A percentile compares a stretch with the other conserved stretches of the same genome.
These are phyloP conservation scores for Reticulitermes speratus DNA, from an alignment of 1,140 invertebrate genomes.

Conservation along the genomic window DNA sequence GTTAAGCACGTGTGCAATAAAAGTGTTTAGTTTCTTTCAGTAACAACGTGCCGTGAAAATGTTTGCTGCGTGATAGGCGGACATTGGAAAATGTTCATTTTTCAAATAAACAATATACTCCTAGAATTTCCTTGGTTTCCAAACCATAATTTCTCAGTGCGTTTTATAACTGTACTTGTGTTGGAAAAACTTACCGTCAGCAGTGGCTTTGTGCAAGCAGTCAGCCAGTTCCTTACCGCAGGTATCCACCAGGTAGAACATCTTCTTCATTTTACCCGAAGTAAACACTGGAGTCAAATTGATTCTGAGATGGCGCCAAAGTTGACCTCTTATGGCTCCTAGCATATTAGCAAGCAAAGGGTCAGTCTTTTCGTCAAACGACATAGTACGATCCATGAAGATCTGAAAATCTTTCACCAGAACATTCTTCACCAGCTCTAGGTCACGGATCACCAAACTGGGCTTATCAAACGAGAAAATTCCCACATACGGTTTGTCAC, in stretches of 20 bases:
- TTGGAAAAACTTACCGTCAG: too few relatives aligned
- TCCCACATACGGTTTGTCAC: neutral
- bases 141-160: too few relatives aligned
- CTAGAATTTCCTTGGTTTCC: too few relatives aligned
- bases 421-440: constrained; percentile 51
- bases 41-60: too few relatives aligned
- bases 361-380: neutral
- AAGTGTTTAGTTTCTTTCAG: too few relatives aligned
- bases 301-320: neutral
- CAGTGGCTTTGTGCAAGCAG: too few relatives aligned
- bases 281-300: constrained; percentile 11
- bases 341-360: neutral
- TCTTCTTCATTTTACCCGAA: neutral
- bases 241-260: neutral
- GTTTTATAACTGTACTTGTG: too few relatives aligned
- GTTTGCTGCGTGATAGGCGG: too few relatives aligned
- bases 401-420: constrained; percentile 53
- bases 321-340: neutral
- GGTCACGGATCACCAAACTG: constrained; percentile 48
- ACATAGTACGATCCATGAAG: constrained; percentile 46
- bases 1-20: too few relatives aligned
- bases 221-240: neutral
- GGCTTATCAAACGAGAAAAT: neutral
- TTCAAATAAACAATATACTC: too few relatives aligned
- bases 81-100: too few relatives aligned